A percentile compares a stretch with the other conserved stretches of the same genome.
These are phyloP conservation scores for Ceryle rudis DNA, from an alignment of 2,797 vertebrate species.

Conservation along the genomic window DNA sequence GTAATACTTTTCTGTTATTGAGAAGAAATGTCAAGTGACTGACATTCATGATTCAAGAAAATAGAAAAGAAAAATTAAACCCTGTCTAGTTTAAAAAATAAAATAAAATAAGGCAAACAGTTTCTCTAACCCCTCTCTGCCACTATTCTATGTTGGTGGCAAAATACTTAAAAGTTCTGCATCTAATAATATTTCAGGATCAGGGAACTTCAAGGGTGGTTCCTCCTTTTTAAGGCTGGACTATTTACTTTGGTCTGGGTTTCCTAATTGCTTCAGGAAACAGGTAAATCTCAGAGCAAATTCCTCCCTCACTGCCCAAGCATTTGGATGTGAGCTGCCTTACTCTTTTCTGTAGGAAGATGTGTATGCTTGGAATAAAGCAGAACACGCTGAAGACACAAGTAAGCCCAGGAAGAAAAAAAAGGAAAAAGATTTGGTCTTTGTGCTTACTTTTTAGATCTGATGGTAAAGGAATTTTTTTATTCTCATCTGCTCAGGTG, in stretches of 20 bases:
- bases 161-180: not conserved
- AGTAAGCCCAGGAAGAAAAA: not conserved
- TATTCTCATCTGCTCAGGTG: not conserved
- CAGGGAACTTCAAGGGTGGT: not conserved
- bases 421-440: not conserved
- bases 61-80: not conserved
- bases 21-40: not conserved
- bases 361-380: not conserved
- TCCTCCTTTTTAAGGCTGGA: not conserved
- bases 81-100: fast-evolving
- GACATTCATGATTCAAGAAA: not conserved
- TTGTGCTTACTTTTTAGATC: not conserved
- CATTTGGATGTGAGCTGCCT: not conserved
- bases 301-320: not conserved
- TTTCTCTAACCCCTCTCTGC: not conserved
- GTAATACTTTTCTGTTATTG: not conserved
- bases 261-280: not conserved
- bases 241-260: not conserved
- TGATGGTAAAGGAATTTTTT: not conserved
- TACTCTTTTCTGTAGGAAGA: not conserved
- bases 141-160: not conserved
- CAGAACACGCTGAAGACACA: not conserved
- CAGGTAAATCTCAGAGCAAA: not conserved
- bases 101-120: fast-evolving
- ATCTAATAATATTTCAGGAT: not conserved